Conservation (phyloP, 1,140 invertebrate genomes). For the Diprion similis region DNA sequence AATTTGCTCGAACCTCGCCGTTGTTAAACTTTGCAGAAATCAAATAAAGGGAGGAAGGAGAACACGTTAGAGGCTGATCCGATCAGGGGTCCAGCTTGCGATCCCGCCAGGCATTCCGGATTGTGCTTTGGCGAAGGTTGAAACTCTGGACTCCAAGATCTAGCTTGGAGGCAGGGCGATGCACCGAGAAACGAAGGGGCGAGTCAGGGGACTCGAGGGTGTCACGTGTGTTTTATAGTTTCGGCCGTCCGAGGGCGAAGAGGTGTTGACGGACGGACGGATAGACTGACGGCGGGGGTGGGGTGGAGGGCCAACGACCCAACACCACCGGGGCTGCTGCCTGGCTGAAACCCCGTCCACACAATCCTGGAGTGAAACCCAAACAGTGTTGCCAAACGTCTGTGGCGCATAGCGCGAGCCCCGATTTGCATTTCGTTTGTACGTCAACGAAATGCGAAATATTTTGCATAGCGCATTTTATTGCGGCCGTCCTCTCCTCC, state of each 20-base stretch:
- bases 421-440: slow-evolving; percentile 57
- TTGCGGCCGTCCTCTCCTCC: slow-evolving; percentile 24
- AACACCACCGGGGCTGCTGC: background rate
- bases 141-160: background rate
- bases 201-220: slow-evolving; percentile 31
- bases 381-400: slow-evolving; percentile 60
- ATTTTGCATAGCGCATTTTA: slow-evolving; percentile 43
- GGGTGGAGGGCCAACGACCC: slow-evolving; percentile 15
- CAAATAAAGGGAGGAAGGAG: no score
- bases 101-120: no score
- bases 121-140: background rate
- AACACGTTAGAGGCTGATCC: no score
- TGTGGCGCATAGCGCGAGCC: slow-evolving; percentile 50
- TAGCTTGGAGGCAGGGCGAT: background rate
- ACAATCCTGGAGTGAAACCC: slow-evolving; percentile 45
- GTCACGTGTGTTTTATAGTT: slow-evolving; percentile 60
- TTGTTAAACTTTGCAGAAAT: no score
- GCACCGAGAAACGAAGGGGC: background rate
- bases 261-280: slow-evolving; percentile 58
- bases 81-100: no score
- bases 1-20: no score
- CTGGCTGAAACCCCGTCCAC: slow-evolving; percentile 21
- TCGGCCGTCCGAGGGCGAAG: slow-evolving; percentile 46
- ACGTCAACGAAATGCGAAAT: slow-evolving; percentile 37
- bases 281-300: slow-evolving; percentile 15